Base-by-base conservation (phyloP, 2,888 invertebrate species). In the Hofmannophila pseudospretella region DNA sequence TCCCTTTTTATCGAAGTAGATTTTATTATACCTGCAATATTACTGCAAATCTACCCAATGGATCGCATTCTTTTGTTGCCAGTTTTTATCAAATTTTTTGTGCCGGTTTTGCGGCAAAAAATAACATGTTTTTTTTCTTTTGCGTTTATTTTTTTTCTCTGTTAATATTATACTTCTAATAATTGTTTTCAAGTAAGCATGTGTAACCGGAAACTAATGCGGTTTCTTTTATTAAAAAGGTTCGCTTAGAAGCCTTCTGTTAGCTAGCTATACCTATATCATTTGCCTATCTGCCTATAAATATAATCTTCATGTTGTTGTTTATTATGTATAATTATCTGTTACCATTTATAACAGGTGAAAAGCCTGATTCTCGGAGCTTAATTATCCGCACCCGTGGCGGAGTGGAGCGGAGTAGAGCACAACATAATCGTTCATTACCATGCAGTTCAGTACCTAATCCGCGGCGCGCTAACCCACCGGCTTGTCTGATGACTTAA, bases 401-500 rank as follows among this genome's bases (percentile, higher is more conserved):
- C 41, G n/a, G 4, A 4, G 29, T 27, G 29, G 14, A 7, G 27
- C 2, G 11, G 47, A 42, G 45, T 45, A 34, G 42, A 47, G 37
- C 59, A 58, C 58, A 51, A 56, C 62, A 64, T 74, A 67, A 75
- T 68, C 67, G 62, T 70, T 69, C 56, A 76, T 75, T 76, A 75
- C 67, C 55, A 62, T 60, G 61, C 62, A 68, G 67, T 69, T 71
- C 54, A 64, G 68, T 68, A 63, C 72, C 70, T 80, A 74, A 79
- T 76, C 70, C 67, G 47, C 52, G 47, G 52, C 52, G 60, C 64
- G 63, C 64, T 70, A 67, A 67, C 68, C 67, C 61, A 64, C 65
- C 61, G 63, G 73, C 74, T 73, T 68, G 73, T 75, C 81, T 81
- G 81, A 84, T 81, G 80, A 74, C 78, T 84, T 82, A 82, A 85